Conservation (phyloP, 2,113 vertebrate genomes). For the Strix aluco region DNA sequence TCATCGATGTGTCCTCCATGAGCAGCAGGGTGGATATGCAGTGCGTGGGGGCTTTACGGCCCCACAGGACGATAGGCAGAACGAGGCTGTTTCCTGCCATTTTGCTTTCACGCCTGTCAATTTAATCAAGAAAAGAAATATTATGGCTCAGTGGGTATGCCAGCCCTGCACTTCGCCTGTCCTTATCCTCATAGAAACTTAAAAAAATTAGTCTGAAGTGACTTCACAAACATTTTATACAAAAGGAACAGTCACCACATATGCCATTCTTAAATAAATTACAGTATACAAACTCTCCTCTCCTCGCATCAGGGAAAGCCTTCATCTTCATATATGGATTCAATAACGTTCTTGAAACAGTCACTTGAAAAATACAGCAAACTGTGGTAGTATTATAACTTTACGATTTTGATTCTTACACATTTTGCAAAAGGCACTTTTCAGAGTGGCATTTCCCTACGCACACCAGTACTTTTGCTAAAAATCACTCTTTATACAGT, state of each 20-base stretch:
- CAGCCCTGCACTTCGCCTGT: rapidly evolving
- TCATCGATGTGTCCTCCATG: conserved; percentile 85
- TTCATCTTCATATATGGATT: rapidly evolving
- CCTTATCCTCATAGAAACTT: neutral
- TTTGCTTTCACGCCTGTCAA: conserved; percentile 54
- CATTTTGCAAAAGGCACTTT: neutral
- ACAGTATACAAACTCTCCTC: too few relatives aligned
- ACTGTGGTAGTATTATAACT: too few relatives aligned
- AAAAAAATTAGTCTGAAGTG: too few relatives aligned
- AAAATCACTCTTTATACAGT: neutral
- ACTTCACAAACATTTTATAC: neutral
- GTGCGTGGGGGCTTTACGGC: conserved; percentile 91
- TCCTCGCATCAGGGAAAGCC: rapidly evolving
- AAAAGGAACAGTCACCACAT: neutral
- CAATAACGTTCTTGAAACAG: neutral
- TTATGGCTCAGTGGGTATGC: rapidly evolving
- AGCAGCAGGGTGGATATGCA: conserved; percentile 92
- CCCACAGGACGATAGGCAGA: conserved; percentile 96
- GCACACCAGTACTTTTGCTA: neutral
- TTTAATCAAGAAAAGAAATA: neutral
- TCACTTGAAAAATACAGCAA: neutral
- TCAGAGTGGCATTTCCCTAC: neutral
- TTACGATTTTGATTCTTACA: too few relatives aligned
- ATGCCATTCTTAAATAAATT: neutral
- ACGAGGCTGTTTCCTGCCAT: conserved; percentile 94